Evolutionary conservation across 2,888 invertebrate genomes (phyloP), one percentile per base, ranked within the genome.

Genomic region (Ichneumoninae sp.): DNA sequence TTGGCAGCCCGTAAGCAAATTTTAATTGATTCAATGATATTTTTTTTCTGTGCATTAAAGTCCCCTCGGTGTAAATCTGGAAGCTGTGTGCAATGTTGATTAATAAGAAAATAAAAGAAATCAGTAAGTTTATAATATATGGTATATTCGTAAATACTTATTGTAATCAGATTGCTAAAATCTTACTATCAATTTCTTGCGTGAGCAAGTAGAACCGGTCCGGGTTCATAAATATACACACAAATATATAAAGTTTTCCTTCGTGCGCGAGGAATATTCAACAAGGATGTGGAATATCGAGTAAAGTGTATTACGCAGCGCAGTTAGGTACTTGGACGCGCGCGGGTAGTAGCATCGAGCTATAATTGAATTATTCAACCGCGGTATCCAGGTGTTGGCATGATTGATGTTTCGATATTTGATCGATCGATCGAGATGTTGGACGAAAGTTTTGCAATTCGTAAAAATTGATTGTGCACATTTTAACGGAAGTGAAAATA

Each of bases 301-400:
- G 22, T 44, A 60, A 40, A 73, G 8, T 1, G 16, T 73, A 26
- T 54, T 54, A 54, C 54, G 54, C 54, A 54, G 22, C 19, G 22
- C 10, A 22, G 54, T 0, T 26, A 13, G 10, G 22, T 7, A 54
- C 54, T 54, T 22, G 6, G 8, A 54, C 54, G 7, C 22, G 22
- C 7, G 30, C 26, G 2, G 30, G 13, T 52, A 70, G 8, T 36
- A n/a, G 40, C 57, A 26, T 44, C 26, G 44, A 60, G 2, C 22
- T 60, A 30, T 60, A 19, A 70, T 44, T 26, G 40, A 71, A 71
- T 40, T 71, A 47, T 60, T 73, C 73, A 73, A 44, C 40, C 40
- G 57, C 1, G 57, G 26, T 26, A 44, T 44, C 30, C 57, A 57
- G 44, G 10, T 60, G 73, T 60, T 44, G 47, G n/a, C 4, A 16